Evolutionary conservation across 2,888 invertebrate genomes (phyloP).

Genomic region (Rhingia rostrata): DNA sequence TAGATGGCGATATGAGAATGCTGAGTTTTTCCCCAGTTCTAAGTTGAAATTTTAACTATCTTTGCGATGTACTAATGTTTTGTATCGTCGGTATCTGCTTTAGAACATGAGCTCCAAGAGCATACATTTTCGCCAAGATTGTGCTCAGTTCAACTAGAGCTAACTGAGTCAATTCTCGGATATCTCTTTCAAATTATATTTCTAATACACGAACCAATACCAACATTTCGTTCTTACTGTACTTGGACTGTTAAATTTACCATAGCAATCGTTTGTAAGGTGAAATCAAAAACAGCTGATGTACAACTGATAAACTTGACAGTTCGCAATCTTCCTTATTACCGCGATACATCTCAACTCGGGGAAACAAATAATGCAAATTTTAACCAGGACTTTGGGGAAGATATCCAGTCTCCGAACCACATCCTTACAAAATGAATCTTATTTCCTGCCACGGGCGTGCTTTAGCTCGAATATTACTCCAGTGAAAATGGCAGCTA

Average conservation of each 20-base stretch:
- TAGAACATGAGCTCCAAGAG: no score
- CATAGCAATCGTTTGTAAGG: background rate
- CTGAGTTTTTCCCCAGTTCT: no score
- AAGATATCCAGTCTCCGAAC: background rate
- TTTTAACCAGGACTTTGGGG: constrained; percentile 4
- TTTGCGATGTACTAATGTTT: no score
- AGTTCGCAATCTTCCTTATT: background rate
- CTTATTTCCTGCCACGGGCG: background rate
- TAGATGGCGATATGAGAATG: no score
- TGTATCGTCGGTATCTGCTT: no score
- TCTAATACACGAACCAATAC: background rate
- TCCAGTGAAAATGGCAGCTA: constrained; percentile 87
- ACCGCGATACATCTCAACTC: background rate
- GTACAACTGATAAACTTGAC: background rate
- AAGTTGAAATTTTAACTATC: no score
- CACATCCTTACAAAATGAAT: constrained; percentile 2
- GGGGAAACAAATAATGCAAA: constrained; percentile 16
- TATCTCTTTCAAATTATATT: background rate
- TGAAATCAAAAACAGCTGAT: background rate
- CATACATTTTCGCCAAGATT: no score
- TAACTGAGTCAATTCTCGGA: background rate
- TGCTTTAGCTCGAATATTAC: constrained; percentile 54
- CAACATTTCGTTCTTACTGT: background rate
- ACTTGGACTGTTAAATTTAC: background rate
- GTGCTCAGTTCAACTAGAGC: no score